Percentiles rank a stretch among this genome's conserved stretches.
phyloP scores from a whole-genome alignment of 2,888 invertebrate genomes.

The Agrotis clavis region DNA sequence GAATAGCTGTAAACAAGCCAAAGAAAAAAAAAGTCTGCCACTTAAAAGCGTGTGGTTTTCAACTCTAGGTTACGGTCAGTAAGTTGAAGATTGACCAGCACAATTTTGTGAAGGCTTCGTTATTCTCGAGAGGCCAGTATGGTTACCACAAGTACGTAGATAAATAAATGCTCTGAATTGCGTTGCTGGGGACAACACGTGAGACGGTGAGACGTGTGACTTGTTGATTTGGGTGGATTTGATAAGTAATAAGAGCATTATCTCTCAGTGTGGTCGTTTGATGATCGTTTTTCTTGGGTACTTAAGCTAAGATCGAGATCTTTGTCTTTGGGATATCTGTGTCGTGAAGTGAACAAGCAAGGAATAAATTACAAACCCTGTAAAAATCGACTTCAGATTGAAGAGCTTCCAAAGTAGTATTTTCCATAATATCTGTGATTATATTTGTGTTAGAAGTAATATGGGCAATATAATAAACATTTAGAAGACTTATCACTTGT shows the following conservation, averaged over 20 bases:
- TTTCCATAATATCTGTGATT: constrained; percentile 70
- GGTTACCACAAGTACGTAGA: neutral
- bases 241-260: neutral
- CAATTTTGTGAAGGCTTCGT: neutral
- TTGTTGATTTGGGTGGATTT: constrained; percentile 44
- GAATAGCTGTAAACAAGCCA: no score
- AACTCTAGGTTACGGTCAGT: neutral
- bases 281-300: no score
- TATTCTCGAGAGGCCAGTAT: neutral
- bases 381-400: constrained; percentile 89
- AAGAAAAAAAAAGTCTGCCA: no score
- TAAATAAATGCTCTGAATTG: neutral
- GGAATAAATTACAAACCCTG: constrained; percentile 77
- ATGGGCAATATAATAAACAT: neutral
- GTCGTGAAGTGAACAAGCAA: neutral
- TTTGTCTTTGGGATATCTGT: neutral
- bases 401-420: constrained; percentile 76
- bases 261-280: neutral
- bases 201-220: neutral
- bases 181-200: constrained; percentile 40
- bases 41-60: neutral
- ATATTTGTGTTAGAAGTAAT: neutral
- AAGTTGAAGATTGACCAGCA: neutral
- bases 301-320: no score
- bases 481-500: constrained; percentile 5